Evolutionary conservation across 2,888 invertebrate genomes (phyloP).

Genomic region (Carcina quercana): DNA sequence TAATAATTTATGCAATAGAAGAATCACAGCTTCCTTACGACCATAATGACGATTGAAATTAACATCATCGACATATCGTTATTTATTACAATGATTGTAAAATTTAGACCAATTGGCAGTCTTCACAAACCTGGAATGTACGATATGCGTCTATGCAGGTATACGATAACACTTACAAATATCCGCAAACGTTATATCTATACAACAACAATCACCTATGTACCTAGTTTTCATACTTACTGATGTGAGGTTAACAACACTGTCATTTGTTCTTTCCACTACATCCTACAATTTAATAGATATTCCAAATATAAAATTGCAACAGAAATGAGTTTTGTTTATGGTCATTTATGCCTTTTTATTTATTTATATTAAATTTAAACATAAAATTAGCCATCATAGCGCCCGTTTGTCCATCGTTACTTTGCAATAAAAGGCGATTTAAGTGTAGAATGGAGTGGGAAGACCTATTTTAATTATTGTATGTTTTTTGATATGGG

Average conservation of each 20-base stretch:
- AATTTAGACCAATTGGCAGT: conserved; percentile 75
- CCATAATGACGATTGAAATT: conserved; percentile 69
- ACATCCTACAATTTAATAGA: too few relatives aligned
- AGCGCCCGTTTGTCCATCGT: too few relatives aligned
- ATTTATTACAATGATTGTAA: conserved; percentile 66
- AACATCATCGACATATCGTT: conserved; percentile 69
- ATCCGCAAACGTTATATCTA: conserved; percentile 59
- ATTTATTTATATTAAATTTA: too few relatives aligned
- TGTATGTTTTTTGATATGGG: too few relatives aligned
- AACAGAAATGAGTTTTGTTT: too few relatives aligned
- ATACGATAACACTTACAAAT: conserved; percentile 68
- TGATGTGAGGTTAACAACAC: conserved; percentile 54
- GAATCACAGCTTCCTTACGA: conserved; percentile 74
- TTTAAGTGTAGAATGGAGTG: too few relatives aligned
- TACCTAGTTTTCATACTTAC: conserved; percentile 42
- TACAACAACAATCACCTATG: conserved; percentile 68
- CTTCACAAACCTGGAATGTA: conserved; percentile 74
- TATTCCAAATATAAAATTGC: too few relatives aligned
- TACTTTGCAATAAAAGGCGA: too few relatives aligned
- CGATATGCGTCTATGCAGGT: conserved; percentile 74
- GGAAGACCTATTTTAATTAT: too few relatives aligned
- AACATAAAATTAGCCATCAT: too few relatives aligned
- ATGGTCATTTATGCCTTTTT: too few relatives aligned
- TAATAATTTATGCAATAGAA: conserved; percentile 75
- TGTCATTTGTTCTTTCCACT: too few relatives aligned